A percentile compares a stretch with the other conserved stretches of the same genome.
Conservation (phyloP, 2,888 invertebrate genomes). For the Cabera pusaria region DNA sequence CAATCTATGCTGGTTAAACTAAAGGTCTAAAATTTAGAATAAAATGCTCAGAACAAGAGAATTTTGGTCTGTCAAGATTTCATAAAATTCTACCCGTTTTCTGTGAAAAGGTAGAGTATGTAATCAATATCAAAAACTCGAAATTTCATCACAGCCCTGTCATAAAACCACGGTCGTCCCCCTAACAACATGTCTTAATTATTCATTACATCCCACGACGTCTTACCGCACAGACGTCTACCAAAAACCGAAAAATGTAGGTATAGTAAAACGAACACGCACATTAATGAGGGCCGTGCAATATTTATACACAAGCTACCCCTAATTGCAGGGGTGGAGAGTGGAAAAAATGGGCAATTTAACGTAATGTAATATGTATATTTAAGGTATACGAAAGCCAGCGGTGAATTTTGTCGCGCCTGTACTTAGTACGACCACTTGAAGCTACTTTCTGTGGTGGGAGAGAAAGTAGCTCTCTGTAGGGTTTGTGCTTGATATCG, state of each 20-base stretch:
- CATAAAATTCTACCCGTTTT: no score
- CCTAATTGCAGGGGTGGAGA: constrained; percentile 84
- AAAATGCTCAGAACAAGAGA: no score
- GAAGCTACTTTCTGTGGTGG: constrained; percentile 65
- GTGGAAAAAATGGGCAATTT: constrained; percentile 84
- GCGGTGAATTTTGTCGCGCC: constrained; percentile 75
- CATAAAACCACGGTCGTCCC: constrained; percentile 50
- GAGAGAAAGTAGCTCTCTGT: constrained; percentile 56
- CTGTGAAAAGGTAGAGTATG: constrained; percentile 15
- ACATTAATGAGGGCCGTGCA: constrained; percentile 81
- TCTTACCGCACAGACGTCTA: constrained; percentile 54
- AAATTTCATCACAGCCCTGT: constrained; percentile 41
- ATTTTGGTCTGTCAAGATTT: no score
- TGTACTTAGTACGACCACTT: constrained; percentile 78
- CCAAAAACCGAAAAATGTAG: constrained; percentile 71
- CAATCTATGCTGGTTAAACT: no score
- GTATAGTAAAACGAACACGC: constrained; percentile 76
- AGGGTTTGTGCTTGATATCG: constrained; percentile 7
- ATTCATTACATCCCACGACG: constrained; percentile 74
- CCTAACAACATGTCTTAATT: constrained; percentile 71
- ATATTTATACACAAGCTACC: constrained; percentile 82
- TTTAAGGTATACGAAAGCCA: constrained; percentile 73
- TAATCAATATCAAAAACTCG: constrained; percentile 35
- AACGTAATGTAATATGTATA: constrained; percentile 84
- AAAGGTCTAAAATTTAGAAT: no score